Conservation (phyloP, 2,888 invertebrate genomes). For the Oscheius onirici region DNA sequence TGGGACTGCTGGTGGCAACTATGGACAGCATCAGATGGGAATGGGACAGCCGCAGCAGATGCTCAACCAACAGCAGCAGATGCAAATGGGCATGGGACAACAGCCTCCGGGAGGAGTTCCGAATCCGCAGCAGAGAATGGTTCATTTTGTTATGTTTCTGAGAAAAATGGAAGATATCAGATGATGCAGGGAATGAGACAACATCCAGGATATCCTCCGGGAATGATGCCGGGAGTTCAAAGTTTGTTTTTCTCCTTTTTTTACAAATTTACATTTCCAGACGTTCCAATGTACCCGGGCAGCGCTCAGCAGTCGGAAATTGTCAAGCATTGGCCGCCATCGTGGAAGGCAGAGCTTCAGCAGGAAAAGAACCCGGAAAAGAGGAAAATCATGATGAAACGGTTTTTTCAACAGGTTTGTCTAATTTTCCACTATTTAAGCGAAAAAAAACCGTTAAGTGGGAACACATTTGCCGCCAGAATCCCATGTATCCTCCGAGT, state of each 20-base stretch:
- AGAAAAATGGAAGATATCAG: not conserved
- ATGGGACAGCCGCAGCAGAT: conserved; percentile 5
- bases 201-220: not conserved
- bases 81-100: not conserved
- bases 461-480: not conserved
- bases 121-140: conserved; percentile 12
- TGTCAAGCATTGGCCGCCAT: not conserved
- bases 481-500: too few species aligned
- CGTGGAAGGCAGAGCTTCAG: not conserved
- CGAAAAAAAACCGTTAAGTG: not conserved
- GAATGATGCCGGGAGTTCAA: too few species aligned
- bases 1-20: not conserved
- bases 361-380: not conserved
- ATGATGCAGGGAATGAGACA: conserved; percentile 26
- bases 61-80: not conserved
- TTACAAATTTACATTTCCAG: too few species aligned
- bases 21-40: conserved; percentile 23
- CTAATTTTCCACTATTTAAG: too few species aligned
- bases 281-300: not conserved
- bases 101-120: not conserved
- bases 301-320: not conserved
- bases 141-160: not conserved
- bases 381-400: not conserved
- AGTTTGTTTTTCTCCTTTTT: too few species aligned
- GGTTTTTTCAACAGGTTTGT: not conserved